Base-by-base conservation (phyloP, 2,797 vertebrate genomes). In the Melanotaenia parkinsoni region DNA sequence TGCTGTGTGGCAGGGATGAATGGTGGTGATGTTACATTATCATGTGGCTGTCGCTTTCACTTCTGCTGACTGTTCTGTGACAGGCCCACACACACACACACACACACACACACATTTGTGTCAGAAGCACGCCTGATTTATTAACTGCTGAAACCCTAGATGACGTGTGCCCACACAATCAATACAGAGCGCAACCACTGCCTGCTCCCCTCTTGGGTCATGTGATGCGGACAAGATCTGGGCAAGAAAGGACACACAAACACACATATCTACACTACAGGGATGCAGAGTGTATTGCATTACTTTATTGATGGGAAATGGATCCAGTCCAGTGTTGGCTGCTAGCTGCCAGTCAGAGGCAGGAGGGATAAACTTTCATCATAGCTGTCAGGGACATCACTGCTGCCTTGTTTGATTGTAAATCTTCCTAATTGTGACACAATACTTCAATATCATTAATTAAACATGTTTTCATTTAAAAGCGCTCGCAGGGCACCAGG, bases 401-500 rank as follows among this genome's bases (percentile, higher is more conserved):
- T 93, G 94, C 95, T 92, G 92, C 93, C 96, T 97, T 95, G 96
- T 98, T 96, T 96, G 95, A 95, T 95, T 95, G 96, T 97, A 96
- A 96, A 96, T 98, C 97, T 97, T 96, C 95, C 95, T 96, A 96
- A 98, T 97, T 95, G 96, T 97, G 96, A 97, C 96, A 96, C 96
- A 96, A 96, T 95, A 95, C 96, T 96, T 96, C 96, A 95, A 95
- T 96, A 95, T 97, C 96, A 97, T 98, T 97, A 97, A 98, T 97
- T 97, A 97, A 97, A 96, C 96, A 95, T 96, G 96, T 94, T 96
- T 96, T 98, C 95, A 97, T 97, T 97, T 96, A 79, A 90, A 95
- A 94, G 94, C 90, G 93, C 96, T 96, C 89, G 86, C 93, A 91
- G 75, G 95, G 94, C 92, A 85, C 92, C 89, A 79, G 81, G 76